Evolutionary conservation across 2,888 invertebrate genomes (phyloP).

Genomic region (Idaea dimidiata): DNA sequence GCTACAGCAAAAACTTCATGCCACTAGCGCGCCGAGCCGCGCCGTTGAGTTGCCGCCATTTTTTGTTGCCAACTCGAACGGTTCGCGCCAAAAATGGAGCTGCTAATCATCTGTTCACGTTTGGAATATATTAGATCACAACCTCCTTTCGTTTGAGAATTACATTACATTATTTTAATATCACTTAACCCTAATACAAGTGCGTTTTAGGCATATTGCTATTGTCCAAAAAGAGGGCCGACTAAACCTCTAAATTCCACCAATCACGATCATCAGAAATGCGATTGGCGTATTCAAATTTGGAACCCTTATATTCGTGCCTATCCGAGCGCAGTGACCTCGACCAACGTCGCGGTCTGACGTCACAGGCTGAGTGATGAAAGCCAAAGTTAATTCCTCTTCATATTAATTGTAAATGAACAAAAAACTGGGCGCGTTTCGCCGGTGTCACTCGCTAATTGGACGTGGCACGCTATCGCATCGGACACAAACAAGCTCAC

Average conservation of each 20-base stretch:
- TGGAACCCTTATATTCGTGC: conserved; percentile 41
- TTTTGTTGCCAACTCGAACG: conserved; percentile 43
- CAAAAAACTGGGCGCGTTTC: conserved; percentile 67
- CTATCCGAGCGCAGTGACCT: conserved; percentile 34
- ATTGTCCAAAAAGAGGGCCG: conserved; percentile 19
- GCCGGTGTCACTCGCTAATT: conserved; percentile 72
- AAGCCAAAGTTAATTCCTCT: conserved; percentile 55
- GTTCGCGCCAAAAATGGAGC: conserved; percentile 52
- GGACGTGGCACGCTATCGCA: conserved; percentile 71
- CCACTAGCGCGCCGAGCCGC: conserved; percentile 13
- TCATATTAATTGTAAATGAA: conserved; percentile 67
- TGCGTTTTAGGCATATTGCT: neutral
- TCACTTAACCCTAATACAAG: neutral
- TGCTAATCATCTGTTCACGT: conserved; percentile 19
- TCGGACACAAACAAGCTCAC: conserved; percentile 52
- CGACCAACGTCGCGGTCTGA: conserved; percentile 49
- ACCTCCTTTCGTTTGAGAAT: neutral
- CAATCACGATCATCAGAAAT: conserved; percentile 42
- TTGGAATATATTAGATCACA: conserved; percentile 7
- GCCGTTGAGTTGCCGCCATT: conserved; percentile 29
- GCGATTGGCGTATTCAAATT: conserved; percentile 64
- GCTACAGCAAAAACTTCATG: conserved; percentile 52
- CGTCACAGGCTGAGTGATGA: conserved; percentile 32
- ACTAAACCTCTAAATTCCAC: conserved; percentile 34
- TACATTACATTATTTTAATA: neutral